Conservation (phyloP, 2,113 vertebrate species). For the Rhizomys pruinosus region DNA sequence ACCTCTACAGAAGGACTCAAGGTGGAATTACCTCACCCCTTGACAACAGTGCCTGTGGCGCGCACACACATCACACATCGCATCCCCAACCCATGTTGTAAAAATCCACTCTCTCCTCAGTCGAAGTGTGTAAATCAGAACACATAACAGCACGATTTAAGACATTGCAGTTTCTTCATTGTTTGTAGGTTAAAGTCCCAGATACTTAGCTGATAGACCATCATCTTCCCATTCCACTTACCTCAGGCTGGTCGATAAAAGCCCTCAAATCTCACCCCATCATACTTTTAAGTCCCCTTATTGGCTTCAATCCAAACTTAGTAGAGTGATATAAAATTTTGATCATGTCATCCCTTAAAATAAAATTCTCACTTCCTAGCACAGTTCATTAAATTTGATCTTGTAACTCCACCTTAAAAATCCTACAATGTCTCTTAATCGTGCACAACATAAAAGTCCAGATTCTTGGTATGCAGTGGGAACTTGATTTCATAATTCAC, state of each 20-base stretch:
- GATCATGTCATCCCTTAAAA: conserved; percentile 63
- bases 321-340: conserved; percentile 53
- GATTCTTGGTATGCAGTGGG: conserved; percentile 15
- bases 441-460: not conserved
- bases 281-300: conserved; percentile 5
- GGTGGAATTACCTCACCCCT: not conserved
- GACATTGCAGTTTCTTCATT: conserved; percentile 29
- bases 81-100: conserved; percentile 23
- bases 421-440: not conserved
- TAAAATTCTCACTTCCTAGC: conserved; percentile 63
- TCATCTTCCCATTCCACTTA: not conserved
- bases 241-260: conserved; percentile 42
- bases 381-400: conserved; percentile 43
- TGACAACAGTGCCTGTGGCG: not conserved
- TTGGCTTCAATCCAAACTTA: conserved; percentile 37
- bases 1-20: not conserved
- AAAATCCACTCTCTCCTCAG: not conserved
- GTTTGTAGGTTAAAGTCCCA: conserved; percentile 11
- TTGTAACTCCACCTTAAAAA: not conserved
- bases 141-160: not conserved
- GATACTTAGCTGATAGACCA: conserved; percentile 34
- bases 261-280: not conserved
- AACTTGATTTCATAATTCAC: conserved; percentile 54
- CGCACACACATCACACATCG: not conserved
- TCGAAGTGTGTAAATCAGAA: not conserved